A percentile compares a stretch with the other conserved stretches of the same genome.
Evolutionary conservation across 2,888 invertebrate genomes (phyloP).

Genomic region (Scaptomyza reducta): DNA sequence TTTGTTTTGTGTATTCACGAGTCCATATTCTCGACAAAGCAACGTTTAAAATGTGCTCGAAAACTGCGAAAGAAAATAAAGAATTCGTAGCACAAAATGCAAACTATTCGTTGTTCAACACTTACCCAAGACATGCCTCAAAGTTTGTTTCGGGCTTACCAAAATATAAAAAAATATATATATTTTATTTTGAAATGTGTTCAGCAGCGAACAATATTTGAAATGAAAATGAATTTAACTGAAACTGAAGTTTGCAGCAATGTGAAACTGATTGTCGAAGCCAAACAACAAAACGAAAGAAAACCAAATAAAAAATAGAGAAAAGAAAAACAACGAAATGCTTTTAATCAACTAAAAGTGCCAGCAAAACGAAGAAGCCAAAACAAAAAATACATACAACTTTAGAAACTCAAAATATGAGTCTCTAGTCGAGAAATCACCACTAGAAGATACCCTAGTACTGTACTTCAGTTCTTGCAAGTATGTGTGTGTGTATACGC

Average conservation of each 20-base stretch:
- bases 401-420: no score
- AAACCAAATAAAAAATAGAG: no score
- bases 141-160: not conserved
- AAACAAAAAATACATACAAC: no score
- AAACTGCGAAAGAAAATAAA: no score
- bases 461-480: no score
- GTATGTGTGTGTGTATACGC: no score
- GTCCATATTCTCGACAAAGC: not conserved
- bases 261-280: not conserved
- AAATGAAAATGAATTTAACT: slow-evolving; percentile 3
- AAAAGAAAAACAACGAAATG: no score
- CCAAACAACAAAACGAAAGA: not conserved
- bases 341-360: no score
- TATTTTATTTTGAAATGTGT: not conserved
- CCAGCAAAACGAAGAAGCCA: no score
- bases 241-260: not conserved
- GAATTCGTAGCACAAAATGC: no score
- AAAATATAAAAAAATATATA: not conserved
- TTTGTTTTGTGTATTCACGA: not conserved
- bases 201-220: not conserved
- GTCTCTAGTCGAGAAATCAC: no score
- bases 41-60: not conserved
- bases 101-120: not conserved
- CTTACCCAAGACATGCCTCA: slow-evolving; percentile 10
- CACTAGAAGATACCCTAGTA: no score